A percentile compares a stretch with the other conserved stretches of the same genome.
Conservation (phyloP, 2,888 invertebrate genomes). For the Protodeltote pygarga region DNA sequence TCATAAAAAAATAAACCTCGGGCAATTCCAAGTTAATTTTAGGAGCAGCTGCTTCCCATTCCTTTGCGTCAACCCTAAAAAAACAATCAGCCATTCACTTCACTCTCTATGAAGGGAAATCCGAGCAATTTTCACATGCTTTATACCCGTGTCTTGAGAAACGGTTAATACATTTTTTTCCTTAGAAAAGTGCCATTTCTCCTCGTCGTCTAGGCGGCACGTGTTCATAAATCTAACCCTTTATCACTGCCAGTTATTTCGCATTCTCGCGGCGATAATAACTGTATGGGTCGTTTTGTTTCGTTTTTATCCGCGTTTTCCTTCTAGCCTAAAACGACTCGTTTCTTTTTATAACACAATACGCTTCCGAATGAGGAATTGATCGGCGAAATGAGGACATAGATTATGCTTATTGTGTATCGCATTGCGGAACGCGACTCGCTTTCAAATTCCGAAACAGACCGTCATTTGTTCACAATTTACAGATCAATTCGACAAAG, state of each 20-base stretch:
- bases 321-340: constrained; percentile 32
- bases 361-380: constrained; percentile 37
- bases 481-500: constrained; percentile 11
- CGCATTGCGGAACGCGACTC: constrained; percentile 5
- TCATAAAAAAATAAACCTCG: constrained; percentile 35
- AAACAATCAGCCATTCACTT: constrained; percentile 52
- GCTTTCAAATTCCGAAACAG: constrained; percentile 10
- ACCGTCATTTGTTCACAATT: constrained; percentile 25
- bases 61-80: constrained; percentile 49
- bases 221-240: constrained; percentile 72
- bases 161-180: constrained; percentile 48
- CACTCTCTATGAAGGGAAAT: constrained; percentile 47
- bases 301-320: constrained; percentile 52
- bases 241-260: constrained; percentile 71
- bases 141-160: constrained; percentile 44
- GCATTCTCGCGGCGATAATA: constrained; percentile 66
- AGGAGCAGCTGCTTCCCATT: constrained; percentile 43
- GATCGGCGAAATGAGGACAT: constrained; percentile 33
- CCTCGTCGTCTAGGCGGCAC: constrained; percentile 58
- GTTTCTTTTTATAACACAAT: constrained; percentile 43
- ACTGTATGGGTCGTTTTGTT: constrained; percentile 65
- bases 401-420: constrained; percentile 32
- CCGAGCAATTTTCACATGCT: constrained; percentile 55
- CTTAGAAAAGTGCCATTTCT: constrained; percentile 59
- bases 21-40: constrained; percentile 44